phyloP scores from a whole-genome alignment of 2,888 invertebrate genomes.

The Fissipunctia ypsillon region DNA sequence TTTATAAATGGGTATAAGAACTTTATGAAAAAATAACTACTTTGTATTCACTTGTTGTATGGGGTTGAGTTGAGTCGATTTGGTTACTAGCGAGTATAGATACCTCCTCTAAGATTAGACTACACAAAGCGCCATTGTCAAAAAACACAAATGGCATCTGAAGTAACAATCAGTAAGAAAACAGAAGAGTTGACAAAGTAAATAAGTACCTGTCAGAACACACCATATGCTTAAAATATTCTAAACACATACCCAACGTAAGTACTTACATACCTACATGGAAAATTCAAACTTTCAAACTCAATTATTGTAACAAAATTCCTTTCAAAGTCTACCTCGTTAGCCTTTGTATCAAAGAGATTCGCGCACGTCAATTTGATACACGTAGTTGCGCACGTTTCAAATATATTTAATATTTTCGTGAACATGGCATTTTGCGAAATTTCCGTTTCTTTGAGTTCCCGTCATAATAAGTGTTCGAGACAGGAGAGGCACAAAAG shows the following conservation, averaged over 20 bases:
- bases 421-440: slow-evolving; percentile 30
- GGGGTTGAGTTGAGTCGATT: too few relatives aligned
- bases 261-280: slow-evolving; percentile 1
- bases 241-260: background rate
- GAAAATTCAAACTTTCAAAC: slow-evolving; percentile 39
- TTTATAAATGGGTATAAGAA: too few relatives aligned
- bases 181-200: slow-evolving; percentile 8
- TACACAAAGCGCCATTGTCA: background rate
- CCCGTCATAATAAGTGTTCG: slow-evolving; percentile 52
- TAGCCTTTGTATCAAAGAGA: slow-evolving; percentile 54
- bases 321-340: slow-evolving; percentile 40
- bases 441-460: slow-evolving; percentile 59
- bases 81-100: too few relatives aligned
- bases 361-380: slow-evolving; percentile 49
- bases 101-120: background rate
- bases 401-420: slow-evolving; percentile 49
- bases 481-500: slow-evolving; percentile 43
- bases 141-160: background rate
- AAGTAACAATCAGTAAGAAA: background rate
- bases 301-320: slow-evolving; percentile 49
- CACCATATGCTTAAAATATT: slow-evolving; percentile 2
- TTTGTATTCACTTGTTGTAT: too few relatives aligned
- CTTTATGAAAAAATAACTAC: too few relatives aligned
- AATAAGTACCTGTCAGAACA: slow-evolving; percentile 21
- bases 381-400: slow-evolving; percentile 52